Percentiles rank a stretch among this genome's conserved stretches.
Conservation (phyloP, 2,113 vertebrate genomes). For the Tonatia bakeri region DNA sequence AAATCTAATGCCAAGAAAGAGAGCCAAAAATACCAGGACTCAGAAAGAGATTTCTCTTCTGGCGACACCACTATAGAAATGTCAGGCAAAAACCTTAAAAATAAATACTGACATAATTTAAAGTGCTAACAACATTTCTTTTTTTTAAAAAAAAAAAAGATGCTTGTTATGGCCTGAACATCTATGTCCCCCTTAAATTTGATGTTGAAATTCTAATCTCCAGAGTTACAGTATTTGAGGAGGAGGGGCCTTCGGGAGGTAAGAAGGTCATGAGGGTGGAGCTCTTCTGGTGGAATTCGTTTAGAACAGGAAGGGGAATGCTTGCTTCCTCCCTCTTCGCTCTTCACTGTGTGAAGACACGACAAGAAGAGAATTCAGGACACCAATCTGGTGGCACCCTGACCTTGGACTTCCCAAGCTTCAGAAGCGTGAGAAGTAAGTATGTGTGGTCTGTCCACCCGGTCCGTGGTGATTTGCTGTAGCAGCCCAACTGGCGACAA, state of each 20-base stretch:
- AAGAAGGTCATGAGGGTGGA: background rate
- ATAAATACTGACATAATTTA: background rate
- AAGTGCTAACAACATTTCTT: background rate
- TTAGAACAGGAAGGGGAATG: background rate
- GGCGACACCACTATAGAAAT: background rate
- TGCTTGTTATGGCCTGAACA: background rate
- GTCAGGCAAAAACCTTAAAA: background rate
- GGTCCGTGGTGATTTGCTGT: background rate
- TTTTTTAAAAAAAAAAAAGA: background rate
- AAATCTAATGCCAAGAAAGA: background rate
- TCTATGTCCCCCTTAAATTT: background rate
- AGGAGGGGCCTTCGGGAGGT: background rate
- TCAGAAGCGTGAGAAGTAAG: background rate
- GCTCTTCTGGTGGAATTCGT: no score
- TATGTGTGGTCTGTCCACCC: background rate
- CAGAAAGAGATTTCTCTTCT: background rate
- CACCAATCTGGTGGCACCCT: background rate
- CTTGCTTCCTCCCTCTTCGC: background rate
- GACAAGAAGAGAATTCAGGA: background rate
- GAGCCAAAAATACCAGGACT: no score
- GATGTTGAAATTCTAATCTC: background rate
- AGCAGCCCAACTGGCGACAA: background rate
- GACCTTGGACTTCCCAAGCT: background rate
- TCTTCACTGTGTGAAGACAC: rapidly evolving
- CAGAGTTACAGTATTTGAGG: background rate